phyloP scores from a whole-genome alignment of 92 coral and sea anemone genomes.

The Porites lobata region DNA sequence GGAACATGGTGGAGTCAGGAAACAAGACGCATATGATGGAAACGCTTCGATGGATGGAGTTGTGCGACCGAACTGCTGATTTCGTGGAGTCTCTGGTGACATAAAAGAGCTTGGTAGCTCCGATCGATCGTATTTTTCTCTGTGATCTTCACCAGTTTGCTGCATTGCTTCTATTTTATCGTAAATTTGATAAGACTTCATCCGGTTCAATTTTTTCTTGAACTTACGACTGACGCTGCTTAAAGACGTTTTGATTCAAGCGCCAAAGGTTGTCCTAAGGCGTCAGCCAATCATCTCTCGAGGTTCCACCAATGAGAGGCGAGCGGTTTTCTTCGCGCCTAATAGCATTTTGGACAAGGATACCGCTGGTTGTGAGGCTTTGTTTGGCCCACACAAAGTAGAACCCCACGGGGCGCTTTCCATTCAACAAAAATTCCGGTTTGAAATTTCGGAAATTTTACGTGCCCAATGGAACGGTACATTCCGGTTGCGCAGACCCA shows the following conservation, averaged over 20 bases:
- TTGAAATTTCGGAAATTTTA: too few relatives aligned
- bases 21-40: constrained; percentile 56
- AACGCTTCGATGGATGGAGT: constrained; percentile 52
- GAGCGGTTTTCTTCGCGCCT: constrained; percentile 52
- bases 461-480: too few relatives aligned
- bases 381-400: too few relatives aligned
- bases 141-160: constrained; percentile 10
- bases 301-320: constrained; percentile 43
- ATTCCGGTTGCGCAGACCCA: too few relatives aligned
- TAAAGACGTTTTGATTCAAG: constrained; percentile 52
- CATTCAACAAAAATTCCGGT: too few relatives aligned
- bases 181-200: constrained; percentile 6
- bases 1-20: constrained; percentile 75
- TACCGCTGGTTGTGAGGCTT: constrained; percentile 6
- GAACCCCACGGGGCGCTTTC: too few relatives aligned
- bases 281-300: constrained; percentile 38
- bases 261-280: constrained; percentile 30
- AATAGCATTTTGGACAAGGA: constrained; percentile 7
- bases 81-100: constrained; percentile 67
- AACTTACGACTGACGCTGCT: constrained; percentile 11
- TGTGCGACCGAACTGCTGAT: constrained; percentile 48
- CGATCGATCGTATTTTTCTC: not conserved
- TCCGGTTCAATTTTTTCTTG: constrained; percentile 7
- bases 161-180: constrained; percentile 38
- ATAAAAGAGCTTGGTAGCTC: constrained; percentile 71